A percentile compares a stretch with the other conserved stretches of the same genome.
These are phyloP conservation scores for Tokudaia tokunoshimensis DNA, from an alignment of 2,797 vertebrate genomes.

Conservation along the genomic window DNA sequence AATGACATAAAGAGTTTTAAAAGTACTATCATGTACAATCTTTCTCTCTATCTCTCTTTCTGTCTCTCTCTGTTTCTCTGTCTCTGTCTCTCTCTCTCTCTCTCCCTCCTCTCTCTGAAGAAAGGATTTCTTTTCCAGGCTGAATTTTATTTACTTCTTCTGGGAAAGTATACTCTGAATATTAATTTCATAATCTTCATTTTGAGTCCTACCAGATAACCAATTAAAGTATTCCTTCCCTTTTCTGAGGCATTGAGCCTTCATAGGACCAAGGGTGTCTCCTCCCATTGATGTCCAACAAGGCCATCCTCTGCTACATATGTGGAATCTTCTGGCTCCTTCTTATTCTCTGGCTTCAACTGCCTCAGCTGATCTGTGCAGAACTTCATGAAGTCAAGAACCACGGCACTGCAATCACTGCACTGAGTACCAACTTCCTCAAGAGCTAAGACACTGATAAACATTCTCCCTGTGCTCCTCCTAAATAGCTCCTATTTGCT, in stretches of 20 bases:
- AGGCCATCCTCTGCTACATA: too few relatives aligned
- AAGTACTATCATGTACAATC: neutral
- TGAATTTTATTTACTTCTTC: neutral
- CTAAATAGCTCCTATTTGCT: too few relatives aligned
- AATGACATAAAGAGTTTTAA: neutral
- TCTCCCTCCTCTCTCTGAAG: neutral
- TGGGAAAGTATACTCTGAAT: neutral
- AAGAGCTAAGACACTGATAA: neutral
- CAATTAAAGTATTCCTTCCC: neutral
- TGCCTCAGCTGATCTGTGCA: neutral
- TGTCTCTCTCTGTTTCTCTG: neutral
- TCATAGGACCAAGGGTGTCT: too few relatives aligned
- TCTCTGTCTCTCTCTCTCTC: neutral
- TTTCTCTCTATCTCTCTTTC: neutral
- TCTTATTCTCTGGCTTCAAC: too few relatives aligned
- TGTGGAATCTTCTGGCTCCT: neutral
- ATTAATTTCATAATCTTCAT: neutral
- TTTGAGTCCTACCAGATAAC: neutral
- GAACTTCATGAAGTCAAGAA: accelerated
- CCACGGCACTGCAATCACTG: neutral
- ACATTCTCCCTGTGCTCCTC: neutral
- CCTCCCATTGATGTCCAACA: too few relatives aligned
- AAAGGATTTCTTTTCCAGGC: neutral
- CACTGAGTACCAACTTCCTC: neutral
- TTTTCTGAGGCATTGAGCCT: too few relatives aligned